Evolutionary conservation across 2,888 invertebrate genomes (phyloP), one percentile per base, ranked within the genome.

Genomic region (Bembecia ichneumoniformis): DNA sequence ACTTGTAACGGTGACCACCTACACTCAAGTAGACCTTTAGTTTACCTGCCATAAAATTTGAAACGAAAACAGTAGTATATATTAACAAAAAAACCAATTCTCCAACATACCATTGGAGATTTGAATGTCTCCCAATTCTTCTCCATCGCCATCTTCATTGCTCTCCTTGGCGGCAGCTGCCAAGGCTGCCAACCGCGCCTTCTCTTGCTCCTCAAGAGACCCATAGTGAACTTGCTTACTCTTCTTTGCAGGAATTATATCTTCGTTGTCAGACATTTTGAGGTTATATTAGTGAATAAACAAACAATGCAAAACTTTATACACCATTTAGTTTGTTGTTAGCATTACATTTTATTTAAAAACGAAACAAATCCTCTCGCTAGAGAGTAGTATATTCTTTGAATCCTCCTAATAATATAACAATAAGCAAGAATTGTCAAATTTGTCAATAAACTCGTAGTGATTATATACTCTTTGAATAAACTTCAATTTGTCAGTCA

Each of bases 201-300:
- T 90, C 78, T 96, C 96, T 35, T 90, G 88, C 66, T 96, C 96
- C 73, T 97, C 97, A 68, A 97, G 74, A 0, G 96, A 96, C 11
- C 96, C 96, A 90, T 96, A 97, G 68, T 96, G 95, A 47, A 96
- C 89, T 0, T 91, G 91, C 74, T 93, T 93, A 51, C 89, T 89
- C 56, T 93, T 92, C 74, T 96, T 95, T 0, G 92, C 88, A 53
- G 93, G 90, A 46, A 90, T 81, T 46, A 93, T 77, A 67, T 94
- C 95, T 51, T 95, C 93, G 51, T 95, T 96, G 76, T 97, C 96
- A 1, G 95, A 95, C 95, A 95, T 84, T 74, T 75, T 76, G 57
- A 78, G 82, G 82, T 86, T 84, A 82, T 72, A 55, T 64, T 28
- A 28, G 7, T 28, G 9, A 20, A 2, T 28, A 28, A 28, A 28